Conservation (phyloP, 2,888 invertebrate genomes). For the Ptilodon capucinus region DNA sequence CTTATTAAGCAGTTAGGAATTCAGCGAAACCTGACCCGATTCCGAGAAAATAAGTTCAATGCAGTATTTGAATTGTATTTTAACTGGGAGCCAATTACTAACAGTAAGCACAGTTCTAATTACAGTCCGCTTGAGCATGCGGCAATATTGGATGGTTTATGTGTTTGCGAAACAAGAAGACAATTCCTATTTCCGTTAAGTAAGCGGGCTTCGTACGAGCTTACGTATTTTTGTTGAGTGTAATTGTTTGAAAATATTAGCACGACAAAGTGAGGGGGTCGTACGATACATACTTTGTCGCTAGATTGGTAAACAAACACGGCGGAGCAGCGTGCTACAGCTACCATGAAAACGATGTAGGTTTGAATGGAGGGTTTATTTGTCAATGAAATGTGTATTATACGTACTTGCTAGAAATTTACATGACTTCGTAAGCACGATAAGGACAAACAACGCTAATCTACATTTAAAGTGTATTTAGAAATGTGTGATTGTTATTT, state of each 20-base stretch:
- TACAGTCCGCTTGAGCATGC: not conserved
- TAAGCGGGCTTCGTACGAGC: not conserved
- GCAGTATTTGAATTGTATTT: slow-evolving; percentile 6
- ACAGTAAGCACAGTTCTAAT: not conserved
- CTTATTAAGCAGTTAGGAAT: slow-evolving; percentile 10
- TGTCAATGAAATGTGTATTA: too few species aligned
- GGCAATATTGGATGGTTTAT: not conserved
- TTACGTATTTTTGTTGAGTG: not conserved
- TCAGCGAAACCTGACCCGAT: slow-evolving; percentile 9
- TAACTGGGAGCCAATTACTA: not conserved
- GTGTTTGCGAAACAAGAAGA: not conserved
- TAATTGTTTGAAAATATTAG: not conserved
- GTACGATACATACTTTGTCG: not conserved
- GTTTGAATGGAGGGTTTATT: too few species aligned
- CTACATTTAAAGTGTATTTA: too few species aligned
- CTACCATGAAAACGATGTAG: too few species aligned
- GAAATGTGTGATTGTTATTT: too few species aligned
- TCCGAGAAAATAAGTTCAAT: slow-evolving; percentile 13
- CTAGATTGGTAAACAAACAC: not conserved
- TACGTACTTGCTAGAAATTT: too few species aligned
- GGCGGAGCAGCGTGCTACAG: not conserved
- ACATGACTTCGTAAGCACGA: too few species aligned
- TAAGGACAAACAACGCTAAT: too few species aligned
- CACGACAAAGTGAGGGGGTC: not conserved
- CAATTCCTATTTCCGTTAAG: not conserved